phyloP scores from a whole-genome alignment of 2,888 invertebrate genomes.

The Calameuta pallipes region DNA sequence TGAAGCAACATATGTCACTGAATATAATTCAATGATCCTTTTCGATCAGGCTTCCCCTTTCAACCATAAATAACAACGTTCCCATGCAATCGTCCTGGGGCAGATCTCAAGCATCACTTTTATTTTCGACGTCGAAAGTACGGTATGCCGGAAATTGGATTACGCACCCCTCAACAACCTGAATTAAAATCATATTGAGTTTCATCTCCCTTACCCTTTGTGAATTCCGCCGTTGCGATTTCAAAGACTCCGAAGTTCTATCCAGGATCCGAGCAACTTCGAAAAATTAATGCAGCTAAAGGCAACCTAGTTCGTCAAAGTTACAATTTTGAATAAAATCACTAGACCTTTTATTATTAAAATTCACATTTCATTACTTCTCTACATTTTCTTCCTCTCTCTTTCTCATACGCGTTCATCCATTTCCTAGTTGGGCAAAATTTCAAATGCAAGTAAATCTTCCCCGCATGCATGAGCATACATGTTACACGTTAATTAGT shows the following conservation, averaged over 20 bases:
- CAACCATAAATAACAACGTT: neutral
- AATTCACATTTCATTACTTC: neutral
- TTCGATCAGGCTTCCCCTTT: neutral
- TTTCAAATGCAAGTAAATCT: neutral
- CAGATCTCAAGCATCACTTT: neutral
- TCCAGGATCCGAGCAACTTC: neutral
- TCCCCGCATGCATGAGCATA: neutral
- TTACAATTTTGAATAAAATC: neutral
- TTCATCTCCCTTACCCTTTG: neutral
- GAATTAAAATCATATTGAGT: conserved; percentile 2
- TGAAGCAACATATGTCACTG: neutral
- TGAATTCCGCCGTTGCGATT: neutral
- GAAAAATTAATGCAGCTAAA: neutral
- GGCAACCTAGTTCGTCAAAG: neutral
- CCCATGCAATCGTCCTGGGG: neutral
- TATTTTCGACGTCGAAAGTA: neutral
- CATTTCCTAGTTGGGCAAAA: neutral
- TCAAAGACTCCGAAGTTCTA: neutral
- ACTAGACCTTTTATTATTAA: neutral
- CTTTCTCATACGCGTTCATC: neutral
- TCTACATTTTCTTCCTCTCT: neutral
- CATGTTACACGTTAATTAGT: neutral
- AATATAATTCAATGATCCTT: neutral
- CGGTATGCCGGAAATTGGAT: conserved; percentile 1
- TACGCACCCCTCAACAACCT: neutral